A percentile compares a stretch with the other conserved stretches of the same genome.
Conservation (phyloP, 2,888 invertebrate genomes). For the Opisthograptis luteolata region DNA sequence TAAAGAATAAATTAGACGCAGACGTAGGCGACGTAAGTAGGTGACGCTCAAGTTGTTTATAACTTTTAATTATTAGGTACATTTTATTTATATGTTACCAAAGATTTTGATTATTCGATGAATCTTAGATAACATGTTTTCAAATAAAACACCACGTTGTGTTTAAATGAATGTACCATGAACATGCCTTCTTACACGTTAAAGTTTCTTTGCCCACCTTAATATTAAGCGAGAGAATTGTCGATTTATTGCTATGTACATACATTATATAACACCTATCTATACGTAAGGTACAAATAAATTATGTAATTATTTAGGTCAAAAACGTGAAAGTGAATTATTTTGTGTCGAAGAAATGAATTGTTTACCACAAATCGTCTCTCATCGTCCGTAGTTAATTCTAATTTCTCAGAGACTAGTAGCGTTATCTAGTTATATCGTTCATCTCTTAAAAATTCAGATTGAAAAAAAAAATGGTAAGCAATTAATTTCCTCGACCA, state of each 20-base stretch:
- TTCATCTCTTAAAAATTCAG: neutral
- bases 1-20: constrained; percentile 21
- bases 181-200: constrained; percentile 73
- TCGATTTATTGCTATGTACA: constrained; percentile 53
- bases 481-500: constrained; percentile 12
- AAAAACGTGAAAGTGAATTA: constrained; percentile 10
- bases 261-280: constrained; percentile 54
- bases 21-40: constrained; percentile 54
- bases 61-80: constrained; percentile 40
- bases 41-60: constrained; percentile 75
- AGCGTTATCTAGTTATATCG: no score
- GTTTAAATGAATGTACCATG: constrained; percentile 52
- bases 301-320: no score
- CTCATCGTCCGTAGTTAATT: neutral
- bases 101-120: constrained; percentile 7
- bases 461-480: neutral
- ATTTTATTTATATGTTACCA: constrained; percentile 4
- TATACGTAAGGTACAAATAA: constrained; percentile 54
- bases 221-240: constrained; percentile 45
- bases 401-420: no score
- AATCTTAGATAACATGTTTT: constrained; percentile 7
- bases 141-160: constrained; percentile 2
- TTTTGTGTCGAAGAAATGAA: constrained; percentile 7
- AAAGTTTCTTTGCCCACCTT: constrained; percentile 58
- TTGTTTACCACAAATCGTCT: neutral